A percentile compares a stretch with the other conserved stretches of the same genome.
Evolutionary conservation across 2,797 vertebrate species (phyloP).

Genomic region (Xiphophorus birchmanni): DNA sequence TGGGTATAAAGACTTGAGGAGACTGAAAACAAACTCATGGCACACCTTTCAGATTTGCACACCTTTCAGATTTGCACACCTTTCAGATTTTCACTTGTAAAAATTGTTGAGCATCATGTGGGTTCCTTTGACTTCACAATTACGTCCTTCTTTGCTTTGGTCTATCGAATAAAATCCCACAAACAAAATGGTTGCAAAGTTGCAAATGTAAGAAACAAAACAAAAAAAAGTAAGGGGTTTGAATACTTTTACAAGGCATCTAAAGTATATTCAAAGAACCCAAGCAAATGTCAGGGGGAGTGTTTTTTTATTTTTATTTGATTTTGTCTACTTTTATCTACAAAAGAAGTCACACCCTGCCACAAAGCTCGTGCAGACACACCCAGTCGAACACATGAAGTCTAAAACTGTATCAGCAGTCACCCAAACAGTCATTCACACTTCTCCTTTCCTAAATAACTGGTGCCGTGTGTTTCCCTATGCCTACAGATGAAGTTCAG

Average conservation of each 20-base stretch:
- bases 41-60: neutral
- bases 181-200: neutral
- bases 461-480: neutral
- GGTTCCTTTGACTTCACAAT: neutral
- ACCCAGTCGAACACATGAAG: neutral
- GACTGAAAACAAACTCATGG: neutral
- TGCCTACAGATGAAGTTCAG: neutral
- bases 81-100: neutral
- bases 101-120: neutral
- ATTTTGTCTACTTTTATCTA: neutral
- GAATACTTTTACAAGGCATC: neutral
- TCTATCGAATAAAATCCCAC: neutral
- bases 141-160: neutral
- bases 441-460: neutral
- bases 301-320: neutral
- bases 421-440: neutral
- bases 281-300: neutral
- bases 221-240: neutral
- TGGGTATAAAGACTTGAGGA: neutral
- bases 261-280: neutral
- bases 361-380: neutral
- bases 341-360: neutral
- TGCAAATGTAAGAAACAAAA: neutral
- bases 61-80: too few species aligned
- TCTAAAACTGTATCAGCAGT: conserved; percentile 4